Percentiles rank a stretch among this genome's conserved stretches.
These are phyloP conservation scores for Epirrita christyi DNA, from an alignment of 2,888 invertebrate species.

Conservation along the genomic window DNA sequence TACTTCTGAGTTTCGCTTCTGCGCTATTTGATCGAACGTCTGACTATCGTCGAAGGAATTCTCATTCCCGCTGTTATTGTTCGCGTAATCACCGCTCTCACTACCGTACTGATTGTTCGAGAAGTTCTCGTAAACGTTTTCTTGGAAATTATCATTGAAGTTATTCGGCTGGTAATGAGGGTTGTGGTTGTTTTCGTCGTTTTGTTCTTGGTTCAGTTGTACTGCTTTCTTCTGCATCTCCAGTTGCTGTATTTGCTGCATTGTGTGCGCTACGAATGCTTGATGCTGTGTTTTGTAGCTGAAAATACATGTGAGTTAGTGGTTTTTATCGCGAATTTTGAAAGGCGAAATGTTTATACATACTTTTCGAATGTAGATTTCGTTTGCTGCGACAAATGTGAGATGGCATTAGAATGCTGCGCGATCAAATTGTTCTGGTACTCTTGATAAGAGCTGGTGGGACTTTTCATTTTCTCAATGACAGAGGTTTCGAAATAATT, in stretches of 20 bases:
- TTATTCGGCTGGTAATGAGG: slow-evolving; percentile 65
- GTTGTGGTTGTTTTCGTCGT: slow-evolving; percentile 60
- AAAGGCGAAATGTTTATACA: slow-evolving; percentile 37
- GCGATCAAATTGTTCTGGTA: slow-evolving; percentile 94
- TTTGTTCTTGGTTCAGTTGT: slow-evolving; percentile 80
- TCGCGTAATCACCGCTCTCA: slow-evolving; percentile 73
- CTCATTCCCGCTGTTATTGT: slow-evolving; percentile 80
- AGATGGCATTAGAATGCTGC: slow-evolving; percentile 91
- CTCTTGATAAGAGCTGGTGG: slow-evolving; percentile 94
- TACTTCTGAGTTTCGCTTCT: slow-evolving; percentile 54
- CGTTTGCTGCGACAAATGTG: slow-evolving; percentile 91
- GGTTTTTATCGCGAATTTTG: background rate
- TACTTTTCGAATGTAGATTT: slow-evolving; percentile 93
- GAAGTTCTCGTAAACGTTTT: slow-evolving; percentile 64
- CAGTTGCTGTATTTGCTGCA: slow-evolving; percentile 93
- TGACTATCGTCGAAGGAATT: slow-evolving; percentile 80
- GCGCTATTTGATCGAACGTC: slow-evolving; percentile 72
- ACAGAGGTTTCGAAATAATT: slow-evolving; percentile 93
- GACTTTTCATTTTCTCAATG: slow-evolving; percentile 94
- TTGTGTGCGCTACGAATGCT: slow-evolving; percentile 96
- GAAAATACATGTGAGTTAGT: slow-evolving; percentile 38
- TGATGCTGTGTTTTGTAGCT: slow-evolving; percentile 97
- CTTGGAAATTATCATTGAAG: slow-evolving; percentile 66
- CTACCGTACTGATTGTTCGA: slow-evolving; percentile 68
- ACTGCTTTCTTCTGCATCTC: slow-evolving; percentile 91